Evolutionary conservation across 1,140 invertebrate species (phyloP).

Genomic region (Anastatus disparis): DNA sequence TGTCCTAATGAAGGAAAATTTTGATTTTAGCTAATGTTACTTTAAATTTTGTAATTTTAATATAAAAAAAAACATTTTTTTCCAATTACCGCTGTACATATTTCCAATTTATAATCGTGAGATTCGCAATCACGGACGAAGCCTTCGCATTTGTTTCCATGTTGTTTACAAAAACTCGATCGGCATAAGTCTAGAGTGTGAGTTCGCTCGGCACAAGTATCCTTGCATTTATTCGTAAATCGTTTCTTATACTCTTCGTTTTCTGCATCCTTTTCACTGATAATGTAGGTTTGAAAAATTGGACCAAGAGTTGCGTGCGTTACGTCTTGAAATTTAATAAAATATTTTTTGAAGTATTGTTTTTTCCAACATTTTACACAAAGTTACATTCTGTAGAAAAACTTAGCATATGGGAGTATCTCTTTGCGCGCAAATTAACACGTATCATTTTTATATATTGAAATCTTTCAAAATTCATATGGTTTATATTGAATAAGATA

Average conservation of each 20-base stretch:
- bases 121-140: neutral
- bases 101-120: neutral
- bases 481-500: too few species aligned
- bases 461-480: too few species aligned
- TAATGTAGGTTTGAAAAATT: neutral
- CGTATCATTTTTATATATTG: too few species aligned
- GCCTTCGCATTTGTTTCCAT: neutral
- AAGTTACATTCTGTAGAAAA: too few species aligned
- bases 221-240: neutral
- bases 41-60: too few species aligned
- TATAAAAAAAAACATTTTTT: too few species aligned
- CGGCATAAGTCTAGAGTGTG: neutral
- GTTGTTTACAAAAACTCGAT: neutral
- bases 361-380: too few species aligned
- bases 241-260: neutral
- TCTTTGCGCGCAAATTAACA: too few species aligned
- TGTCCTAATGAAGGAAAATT: neutral
- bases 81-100: neutral
- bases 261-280: neutral
- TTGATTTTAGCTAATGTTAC: too few species aligned
- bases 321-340: too few species aligned
- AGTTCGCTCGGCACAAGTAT: neutral
- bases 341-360: too few species aligned
- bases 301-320: neutral
- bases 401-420: too few species aligned